Evolutionary conservation across 2,888 invertebrate species (phyloP).

Genomic region (Leptinotarsa juncta): DNA sequence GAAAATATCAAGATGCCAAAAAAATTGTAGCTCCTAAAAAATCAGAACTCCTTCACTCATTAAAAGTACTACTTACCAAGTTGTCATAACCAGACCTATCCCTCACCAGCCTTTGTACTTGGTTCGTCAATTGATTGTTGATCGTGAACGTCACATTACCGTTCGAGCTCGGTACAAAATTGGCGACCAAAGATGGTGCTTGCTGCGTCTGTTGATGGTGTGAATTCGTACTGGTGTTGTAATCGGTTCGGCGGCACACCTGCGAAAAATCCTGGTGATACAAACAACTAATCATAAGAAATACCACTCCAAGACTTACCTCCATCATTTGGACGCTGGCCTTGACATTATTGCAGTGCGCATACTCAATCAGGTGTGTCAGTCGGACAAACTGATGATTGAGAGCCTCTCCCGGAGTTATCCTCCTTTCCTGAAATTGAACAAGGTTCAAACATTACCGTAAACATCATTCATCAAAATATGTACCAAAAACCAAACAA

Average conservation of each 20-base stretch:
- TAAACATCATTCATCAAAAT: slow-evolving; percentile 18
- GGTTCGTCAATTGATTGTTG: slow-evolving; percentile 87
- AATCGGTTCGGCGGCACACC: slow-evolving; percentile 73
- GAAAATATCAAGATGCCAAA: no score
- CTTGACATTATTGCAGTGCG: slow-evolving; percentile 96
- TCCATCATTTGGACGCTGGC: slow-evolving; percentile 99
- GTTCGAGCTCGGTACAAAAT: slow-evolving; percentile 81
- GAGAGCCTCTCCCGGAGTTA: slow-evolving; percentile 95
- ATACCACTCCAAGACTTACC: slow-evolving; percentile 61
- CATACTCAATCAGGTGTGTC: slow-evolving; percentile 94
- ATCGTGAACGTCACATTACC: slow-evolving; percentile 93
- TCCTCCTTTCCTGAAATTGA: slow-evolving; percentile 82
- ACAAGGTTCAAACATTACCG: slow-evolving; percentile 29
- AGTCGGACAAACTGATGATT: slow-evolving; percentile 95
- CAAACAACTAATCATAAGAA: background rate
- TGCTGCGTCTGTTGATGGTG: slow-evolving; percentile 68
- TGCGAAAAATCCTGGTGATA: slow-evolving; percentile 59
- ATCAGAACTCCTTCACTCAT: background rate
- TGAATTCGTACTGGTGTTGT: slow-evolving; percentile 61
- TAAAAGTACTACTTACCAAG: slow-evolving; percentile 67
- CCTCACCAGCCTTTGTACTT: slow-evolving; percentile 77
- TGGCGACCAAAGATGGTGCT: slow-evolving; percentile 75
- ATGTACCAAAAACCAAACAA: background rate
- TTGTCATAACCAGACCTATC: slow-evolving; percentile 84
- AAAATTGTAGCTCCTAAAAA: background rate